Base-by-base conservation (phyloP, 2,797 vertebrate species). In the Acrossocheilus fasciatus region DNA sequence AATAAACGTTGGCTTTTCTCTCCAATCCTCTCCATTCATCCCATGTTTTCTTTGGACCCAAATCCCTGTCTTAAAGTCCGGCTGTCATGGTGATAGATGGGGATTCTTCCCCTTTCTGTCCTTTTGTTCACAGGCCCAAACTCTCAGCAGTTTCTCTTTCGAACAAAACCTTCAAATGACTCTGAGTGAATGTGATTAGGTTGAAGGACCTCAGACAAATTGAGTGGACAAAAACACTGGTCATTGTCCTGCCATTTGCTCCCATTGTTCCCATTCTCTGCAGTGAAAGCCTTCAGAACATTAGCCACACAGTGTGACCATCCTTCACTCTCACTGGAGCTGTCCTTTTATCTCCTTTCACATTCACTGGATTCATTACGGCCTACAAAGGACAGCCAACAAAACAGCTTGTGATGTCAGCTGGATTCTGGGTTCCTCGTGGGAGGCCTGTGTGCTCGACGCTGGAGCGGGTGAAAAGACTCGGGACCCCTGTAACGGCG, bases 381-480 rank as follows among this genome's bases (percentile, higher is more conserved):
- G 91, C 93, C 94, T 93, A 96, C 95, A 96, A 96, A 96, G 94
- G 94, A 91, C 94, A 95, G 93, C 92, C 94, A 93, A 94, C 94
- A 95, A 95, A 95, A 95, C 92, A 95, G 94, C 91, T 92, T 94
- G 93, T 95, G 93, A 95, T 95, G 94, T 95, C 95, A 94, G 95
- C 94, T 96, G 95, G 95, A 96, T 94, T 95, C 93, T 92, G 77
- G 52, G 39, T 69, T 94, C 93, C 91, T 91, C 93, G 93, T 93
- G 91, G 91, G 92, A 95, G 95, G 93, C 91, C 94, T 95, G 93
- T 83, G 87, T 85, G 78, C 47, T 75, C 11, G 79, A 90, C 52
- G 57, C 41, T 64, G 50, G 59, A 80, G 75, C 12, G 34, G 52
- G 26, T 26, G 43, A 74, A 85, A 62, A 83, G 45, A 52, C 30